Conservation (phyloP, 2,113 vertebrate genomes). For the Chinchilla lanigera region DNA sequence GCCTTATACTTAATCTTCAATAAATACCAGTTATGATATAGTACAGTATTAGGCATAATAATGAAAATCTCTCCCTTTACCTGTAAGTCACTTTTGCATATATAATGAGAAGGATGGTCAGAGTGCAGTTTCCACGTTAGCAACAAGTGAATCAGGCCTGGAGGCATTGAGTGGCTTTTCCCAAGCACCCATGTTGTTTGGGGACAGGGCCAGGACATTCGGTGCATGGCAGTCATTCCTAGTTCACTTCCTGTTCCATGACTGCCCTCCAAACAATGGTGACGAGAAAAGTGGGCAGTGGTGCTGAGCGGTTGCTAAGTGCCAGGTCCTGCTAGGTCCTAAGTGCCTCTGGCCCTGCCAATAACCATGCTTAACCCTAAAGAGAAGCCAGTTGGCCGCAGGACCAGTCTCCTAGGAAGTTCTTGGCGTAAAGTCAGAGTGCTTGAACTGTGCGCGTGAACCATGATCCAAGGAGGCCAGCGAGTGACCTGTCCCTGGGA, state of each 20-base stretch:
- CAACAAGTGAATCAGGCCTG: rapidly evolving
- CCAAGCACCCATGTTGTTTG: rapidly evolving
- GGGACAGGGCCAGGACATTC: not conserved
- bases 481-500: rapidly evolving
- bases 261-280: not conserved
- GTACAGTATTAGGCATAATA: not conserved
- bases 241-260: rapidly evolving
- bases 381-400: not conserved
- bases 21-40: rapidly evolving
- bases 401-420: not conserved
- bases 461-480: rapidly evolving
- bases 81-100: not conserved
- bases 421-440: rapidly evolving
- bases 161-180: not conserved
- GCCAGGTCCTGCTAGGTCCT: not conserved
- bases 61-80: not conserved
- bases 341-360: not conserved
- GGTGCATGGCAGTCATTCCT: rapidly evolving
- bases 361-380: not conserved
- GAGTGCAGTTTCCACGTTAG: not conserved
- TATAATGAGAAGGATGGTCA: rapidly evolving
- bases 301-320: rapidly evolving
- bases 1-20: not conserved
- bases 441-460: rapidly evolving
- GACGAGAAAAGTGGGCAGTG: rapidly evolving